A percentile compares a stretch with the other conserved stretches of the same genome.
These are phyloP conservation scores for Clistopyga incitator DNA, from an alignment of 2,888 invertebrate genomes.

Conservation along the genomic window DNA sequence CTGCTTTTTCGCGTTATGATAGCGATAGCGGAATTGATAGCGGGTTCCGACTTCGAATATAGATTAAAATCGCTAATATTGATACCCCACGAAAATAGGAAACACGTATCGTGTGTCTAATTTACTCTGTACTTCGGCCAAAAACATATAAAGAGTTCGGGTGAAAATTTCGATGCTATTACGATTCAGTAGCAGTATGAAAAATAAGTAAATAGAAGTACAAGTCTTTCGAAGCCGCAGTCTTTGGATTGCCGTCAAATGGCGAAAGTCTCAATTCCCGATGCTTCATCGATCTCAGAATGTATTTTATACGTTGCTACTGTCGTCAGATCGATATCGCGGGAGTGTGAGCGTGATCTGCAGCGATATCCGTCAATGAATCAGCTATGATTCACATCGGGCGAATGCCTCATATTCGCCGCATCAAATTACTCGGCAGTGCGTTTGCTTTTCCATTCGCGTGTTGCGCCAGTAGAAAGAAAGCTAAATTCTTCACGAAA, in stretches of 20 bases:
- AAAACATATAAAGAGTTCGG: background rate
- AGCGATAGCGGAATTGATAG: constrained; percentile 32
- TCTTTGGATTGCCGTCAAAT: constrained; percentile 46
- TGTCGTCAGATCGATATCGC: constrained; percentile 16
- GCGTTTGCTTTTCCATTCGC: constrained; percentile 15
- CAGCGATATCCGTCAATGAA: background rate
- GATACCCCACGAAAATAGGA: constrained; percentile 28
- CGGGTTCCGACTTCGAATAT: background rate
- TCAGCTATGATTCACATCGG: background rate
- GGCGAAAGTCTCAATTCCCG: constrained; percentile 15
- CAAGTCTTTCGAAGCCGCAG: constrained; percentile 48
- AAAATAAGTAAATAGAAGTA: constrained; percentile 28
- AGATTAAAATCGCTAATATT: constrained; percentile 32
- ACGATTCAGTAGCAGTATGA: constrained; percentile 13
- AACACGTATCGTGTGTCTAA: background rate
- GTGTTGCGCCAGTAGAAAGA: background rate
- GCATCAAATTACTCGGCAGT: constrained; percentile 56
- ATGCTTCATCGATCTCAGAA: constrained; percentile 26
- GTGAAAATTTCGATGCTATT: constrained; percentile 33
- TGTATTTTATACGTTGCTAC: background rate
- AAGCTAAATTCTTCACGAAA: constrained; percentile 14
- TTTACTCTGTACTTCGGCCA: background rate
- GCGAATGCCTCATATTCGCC: constrained; percentile 32
- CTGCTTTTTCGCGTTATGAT: constrained; percentile 20
- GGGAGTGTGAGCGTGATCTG: constrained; percentile 29